phyloP scores from a whole-genome alignment of 1,140 invertebrate species.

The Carcinoscorpius rotundicauda region DNA sequence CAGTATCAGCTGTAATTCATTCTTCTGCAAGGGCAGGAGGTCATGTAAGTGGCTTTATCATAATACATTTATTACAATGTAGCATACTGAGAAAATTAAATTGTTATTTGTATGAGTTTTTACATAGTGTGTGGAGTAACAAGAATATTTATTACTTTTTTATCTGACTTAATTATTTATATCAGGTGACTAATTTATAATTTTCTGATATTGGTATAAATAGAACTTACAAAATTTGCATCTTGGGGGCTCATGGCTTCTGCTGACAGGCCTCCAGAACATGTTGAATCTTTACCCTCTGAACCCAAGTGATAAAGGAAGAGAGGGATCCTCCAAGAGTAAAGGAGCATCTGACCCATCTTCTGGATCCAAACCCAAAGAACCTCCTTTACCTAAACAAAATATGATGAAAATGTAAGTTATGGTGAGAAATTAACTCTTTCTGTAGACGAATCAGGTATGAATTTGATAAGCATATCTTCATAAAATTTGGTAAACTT shows the following conservation, averaged over 20 bases:
- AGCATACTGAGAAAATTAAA: background rate
- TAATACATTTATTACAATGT: background rate
- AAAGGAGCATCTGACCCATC: slow-evolving; percentile 39
- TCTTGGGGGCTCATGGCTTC: slow-evolving; percentile 71
- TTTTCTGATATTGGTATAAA: no score
- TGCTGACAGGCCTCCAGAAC: slow-evolving; percentile 70
- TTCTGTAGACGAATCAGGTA: no score
- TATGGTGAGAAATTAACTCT: background rate
- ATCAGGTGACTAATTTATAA: no score
- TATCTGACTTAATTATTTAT: no score
- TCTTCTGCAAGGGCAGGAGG: slow-evolving; percentile 73
- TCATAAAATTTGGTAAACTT: no score
- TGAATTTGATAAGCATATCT: no score
- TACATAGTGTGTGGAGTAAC: no score
- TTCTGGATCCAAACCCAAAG: slow-evolving; percentile 47
- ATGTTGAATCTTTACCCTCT: slow-evolving; percentile 32
- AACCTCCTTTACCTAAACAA: slow-evolving; percentile 36
- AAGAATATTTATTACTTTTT: no score
- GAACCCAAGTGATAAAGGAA: slow-evolving; percentile 27
- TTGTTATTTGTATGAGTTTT: slow-evolving; percentile 20
- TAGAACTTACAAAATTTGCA: slow-evolving; percentile 78
- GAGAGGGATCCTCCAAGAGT: slow-evolving; percentile 31
- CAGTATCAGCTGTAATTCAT: slow-evolving; percentile 63
- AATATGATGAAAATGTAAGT: slow-evolving; percentile 57
- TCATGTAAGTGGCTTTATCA: slow-evolving; percentile 47